Evolutionary conservation across 2,797 vertebrate species (phyloP).

Genomic region (Sebastes vulpes): DNA sequence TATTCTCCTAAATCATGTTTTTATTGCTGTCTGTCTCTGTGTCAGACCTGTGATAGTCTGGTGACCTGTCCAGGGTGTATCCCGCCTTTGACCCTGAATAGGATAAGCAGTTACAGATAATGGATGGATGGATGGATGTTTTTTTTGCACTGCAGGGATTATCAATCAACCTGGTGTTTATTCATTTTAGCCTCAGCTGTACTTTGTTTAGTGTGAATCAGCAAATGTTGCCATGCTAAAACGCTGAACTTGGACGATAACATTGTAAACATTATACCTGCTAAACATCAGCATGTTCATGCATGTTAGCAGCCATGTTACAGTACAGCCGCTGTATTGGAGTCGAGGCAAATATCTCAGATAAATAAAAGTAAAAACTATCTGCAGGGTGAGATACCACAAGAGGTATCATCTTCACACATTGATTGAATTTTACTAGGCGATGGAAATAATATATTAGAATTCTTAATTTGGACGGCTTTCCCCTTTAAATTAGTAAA

Average conservation of each 20-base stretch:
- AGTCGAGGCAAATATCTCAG: too few relatives aligned
- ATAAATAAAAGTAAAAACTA: background rate
- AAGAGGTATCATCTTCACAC: background rate
- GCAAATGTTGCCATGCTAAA: background rate
- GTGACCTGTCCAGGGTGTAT: too few relatives aligned
- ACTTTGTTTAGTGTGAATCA: background rate
- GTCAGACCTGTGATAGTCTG: too few relatives aligned
- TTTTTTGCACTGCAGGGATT: background rate
- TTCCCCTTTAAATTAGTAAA: background rate
- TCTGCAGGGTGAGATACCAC: background rate
- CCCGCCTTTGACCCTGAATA: too few relatives aligned
- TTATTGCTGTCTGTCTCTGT: too few relatives aligned
- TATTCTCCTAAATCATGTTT: background rate
- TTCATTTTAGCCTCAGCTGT: background rate
- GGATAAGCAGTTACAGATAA: too few relatives aligned
- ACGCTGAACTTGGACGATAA: background rate
- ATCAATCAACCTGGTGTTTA: background rate
- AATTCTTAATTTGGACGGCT: background rate
- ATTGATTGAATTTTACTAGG: background rate
- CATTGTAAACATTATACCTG: background rate
- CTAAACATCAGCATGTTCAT: background rate
- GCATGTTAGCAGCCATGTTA: too few relatives aligned
- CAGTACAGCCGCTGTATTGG: too few relatives aligned
- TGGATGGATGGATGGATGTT: too few relatives aligned
- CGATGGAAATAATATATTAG: background rate